Evolutionary conservation across 1,140 invertebrate species (phyloP), one percentile per base, ranked within the genome.

Genomic region (Cydia strobilella): DNA sequence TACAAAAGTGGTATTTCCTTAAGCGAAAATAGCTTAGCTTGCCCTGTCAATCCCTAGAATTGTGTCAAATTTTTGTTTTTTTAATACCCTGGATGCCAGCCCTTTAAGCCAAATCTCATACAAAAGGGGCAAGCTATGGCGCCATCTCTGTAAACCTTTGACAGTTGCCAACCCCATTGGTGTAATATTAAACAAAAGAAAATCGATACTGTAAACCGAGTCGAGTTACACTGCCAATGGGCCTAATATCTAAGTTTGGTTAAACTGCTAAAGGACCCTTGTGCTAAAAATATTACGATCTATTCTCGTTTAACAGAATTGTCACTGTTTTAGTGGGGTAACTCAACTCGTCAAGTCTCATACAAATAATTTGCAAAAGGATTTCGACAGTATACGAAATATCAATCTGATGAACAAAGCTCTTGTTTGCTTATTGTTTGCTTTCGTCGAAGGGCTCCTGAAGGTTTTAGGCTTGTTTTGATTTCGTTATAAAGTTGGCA

Each of bases 401-500:
- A 63, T 23, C 9, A 27, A 25, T 63, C 9, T 25, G 23, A 63
- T 63, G 27, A 63, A 27, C 62, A 63, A 63, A 27, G 10, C 62
- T 63, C 25, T 63, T 27, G 25, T 23, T 63, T 63, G 62, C 23
- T 0, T 63, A 63, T 63, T 63, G 62, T 63, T 63, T 63, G 25
- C 23, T 63, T 63, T 10, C 62, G 13, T 27, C 62, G 62, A 63
- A 63, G 23, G 62, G 20, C n/a, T 27, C 9, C 62, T 10, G 62
- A 12, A 63, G 62, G 7, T 63, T 63, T 18, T 7, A 63, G 4
- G 10, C 25, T 27, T 63, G 23, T 27, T 27, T 63, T 63, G 62
- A 63, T 63, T 27, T 63, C 13, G 62, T 63, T 63, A 54, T 63
- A 63, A 63, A 63, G 62, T 63, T 63, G 23, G 2, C 12, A 63